Evolutionary conservation across 2,888 invertebrate species (phyloP).

Genomic region (Cheilosia urbana): DNA sequence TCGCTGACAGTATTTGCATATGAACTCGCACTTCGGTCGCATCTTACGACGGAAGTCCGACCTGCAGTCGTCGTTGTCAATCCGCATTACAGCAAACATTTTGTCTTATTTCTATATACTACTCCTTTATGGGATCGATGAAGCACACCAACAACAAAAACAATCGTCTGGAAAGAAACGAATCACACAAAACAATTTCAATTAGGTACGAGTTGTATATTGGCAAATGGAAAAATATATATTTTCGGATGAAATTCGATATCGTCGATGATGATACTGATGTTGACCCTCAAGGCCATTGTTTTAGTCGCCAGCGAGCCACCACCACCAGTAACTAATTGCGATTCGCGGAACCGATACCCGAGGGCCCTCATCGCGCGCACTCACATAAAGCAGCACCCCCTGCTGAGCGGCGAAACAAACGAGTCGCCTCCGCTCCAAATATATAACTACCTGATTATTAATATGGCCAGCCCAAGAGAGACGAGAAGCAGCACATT

Average conservation of each 20-base stretch:
- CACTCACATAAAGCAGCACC: conserved; percentile 70
- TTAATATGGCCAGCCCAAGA: conserved; percentile 61
- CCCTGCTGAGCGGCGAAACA: conserved; percentile 71
- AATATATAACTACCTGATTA: conserved; percentile 76
- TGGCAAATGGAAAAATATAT: conserved; percentile 4
- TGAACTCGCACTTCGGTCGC: conserved; percentile 98
- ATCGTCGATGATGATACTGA: conserved; percentile 54
- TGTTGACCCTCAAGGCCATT: conserved; percentile 72
- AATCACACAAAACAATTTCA: conserved; percentile 35
- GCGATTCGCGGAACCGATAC: conserved; percentile 72
- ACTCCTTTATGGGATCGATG: conserved; percentile 21
- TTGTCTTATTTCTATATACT: conserved; percentile 82
- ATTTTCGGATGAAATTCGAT: conserved; percentile 66
- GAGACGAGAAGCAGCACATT: conserved; percentile 29
- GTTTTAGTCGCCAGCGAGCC: conserved; percentile 52
- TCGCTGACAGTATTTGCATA: conserved; percentile 98
- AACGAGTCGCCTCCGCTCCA: conserved; percentile 75
- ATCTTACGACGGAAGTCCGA: conserved; percentile 94
- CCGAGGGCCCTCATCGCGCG: conserved; percentile 47
- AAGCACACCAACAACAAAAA: conserved; percentile 10
- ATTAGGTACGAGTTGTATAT: conserved; percentile 25
- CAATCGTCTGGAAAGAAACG: conserved; percentile 26
- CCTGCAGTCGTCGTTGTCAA: conserved; percentile 93
- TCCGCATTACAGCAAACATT: conserved; percentile 96
- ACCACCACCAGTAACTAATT: conserved; percentile 61